phyloP scores from a whole-genome alignment of 2,113 vertebrate genomes.

The Sorex fumeus region DNA sequence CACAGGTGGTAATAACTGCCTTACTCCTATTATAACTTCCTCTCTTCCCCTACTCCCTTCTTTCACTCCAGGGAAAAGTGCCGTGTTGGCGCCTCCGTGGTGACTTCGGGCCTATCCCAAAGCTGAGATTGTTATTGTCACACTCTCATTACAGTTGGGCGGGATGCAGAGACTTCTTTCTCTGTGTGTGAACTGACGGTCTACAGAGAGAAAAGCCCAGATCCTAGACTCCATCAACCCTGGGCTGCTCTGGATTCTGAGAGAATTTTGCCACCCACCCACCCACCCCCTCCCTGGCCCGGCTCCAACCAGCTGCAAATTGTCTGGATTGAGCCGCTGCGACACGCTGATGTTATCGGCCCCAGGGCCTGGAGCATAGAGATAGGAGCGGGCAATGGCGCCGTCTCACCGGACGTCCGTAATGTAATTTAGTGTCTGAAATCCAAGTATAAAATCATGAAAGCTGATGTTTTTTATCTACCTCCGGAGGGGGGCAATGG shows the following conservation, averaged over 20 bases:
- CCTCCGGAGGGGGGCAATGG: constrained; percentile 40
- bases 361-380: constrained; percentile 78
- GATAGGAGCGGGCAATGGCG: constrained; percentile 75
- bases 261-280: constrained; percentile 54
- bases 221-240: constrained; percentile 2
- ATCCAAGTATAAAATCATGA: constrained; percentile 82
- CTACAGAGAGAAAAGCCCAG: not conserved
- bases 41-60: not conserved
- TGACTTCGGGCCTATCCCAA: constrained; percentile 42
- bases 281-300: not conserved
- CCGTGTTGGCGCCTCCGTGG: not conserved
- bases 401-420: constrained; percentile 73
- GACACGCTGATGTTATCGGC: constrained; percentile 72
- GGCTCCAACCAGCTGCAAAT: constrained; percentile 75
- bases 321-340: constrained; percentile 69
- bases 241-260: constrained; percentile 61
- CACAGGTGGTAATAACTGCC: constrained; percentile 30
- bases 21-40: not conserved
- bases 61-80: constrained; percentile 54
- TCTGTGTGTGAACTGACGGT: constrained; percentile 52
- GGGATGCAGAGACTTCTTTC: not conserved
- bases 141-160: constrained; percentile 14
- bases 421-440: constrained; percentile 86
- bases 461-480: constrained; percentile 79
- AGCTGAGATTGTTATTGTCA: constrained; percentile 55